Conservation (phyloP, 1,140 invertebrate genomes). For the Atopsyche davidsoni region DNA sequence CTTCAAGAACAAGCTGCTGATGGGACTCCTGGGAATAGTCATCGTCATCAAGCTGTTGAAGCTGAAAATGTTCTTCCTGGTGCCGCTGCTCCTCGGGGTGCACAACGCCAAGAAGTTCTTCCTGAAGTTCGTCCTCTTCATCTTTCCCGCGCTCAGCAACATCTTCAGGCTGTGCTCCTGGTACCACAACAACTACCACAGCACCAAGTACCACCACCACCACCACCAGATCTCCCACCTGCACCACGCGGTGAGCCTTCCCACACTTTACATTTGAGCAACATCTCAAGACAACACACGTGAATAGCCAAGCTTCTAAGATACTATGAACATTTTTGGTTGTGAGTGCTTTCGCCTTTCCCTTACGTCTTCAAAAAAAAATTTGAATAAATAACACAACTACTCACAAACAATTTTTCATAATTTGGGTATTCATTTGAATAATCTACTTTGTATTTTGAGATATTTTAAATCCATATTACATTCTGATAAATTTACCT, state of each 20-base stretch:
- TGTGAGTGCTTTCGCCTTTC: too few relatives aligned
- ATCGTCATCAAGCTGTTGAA: conserved; percentile 75
- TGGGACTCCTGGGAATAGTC: conserved; percentile 64
- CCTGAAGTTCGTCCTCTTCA: conserved; percentile 70
- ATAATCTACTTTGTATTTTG: too few relatives aligned
- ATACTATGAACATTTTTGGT: too few relatives aligned
- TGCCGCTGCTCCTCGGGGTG: conserved; percentile 67
- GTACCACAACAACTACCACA: conserved; percentile 64
- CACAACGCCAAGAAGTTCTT: conserved; percentile 76
- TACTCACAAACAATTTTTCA: too few relatives aligned
- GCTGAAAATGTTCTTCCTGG: conserved; percentile 66
- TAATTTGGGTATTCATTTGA: too few relatives aligned
- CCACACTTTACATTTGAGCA: not conserved
- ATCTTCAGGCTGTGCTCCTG: conserved; percentile 78
- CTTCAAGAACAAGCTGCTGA: conserved; percentile 65
- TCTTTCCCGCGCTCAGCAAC: conserved; percentile 73
- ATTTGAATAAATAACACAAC: too few relatives aligned
- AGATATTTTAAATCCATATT: too few relatives aligned
- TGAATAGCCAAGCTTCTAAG: not conserved
- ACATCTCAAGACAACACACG: not conserved
- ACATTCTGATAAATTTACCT: too few relatives aligned
- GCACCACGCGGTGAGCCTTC: conserved; percentile 50
- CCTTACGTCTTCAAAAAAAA: too few relatives aligned
- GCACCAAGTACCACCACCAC: conserved; percentile 72
- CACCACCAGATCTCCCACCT: conserved; percentile 65